phyloP scores from a whole-genome alignment of 2,797 vertebrate genomes.

The Amniataba percoides region DNA sequence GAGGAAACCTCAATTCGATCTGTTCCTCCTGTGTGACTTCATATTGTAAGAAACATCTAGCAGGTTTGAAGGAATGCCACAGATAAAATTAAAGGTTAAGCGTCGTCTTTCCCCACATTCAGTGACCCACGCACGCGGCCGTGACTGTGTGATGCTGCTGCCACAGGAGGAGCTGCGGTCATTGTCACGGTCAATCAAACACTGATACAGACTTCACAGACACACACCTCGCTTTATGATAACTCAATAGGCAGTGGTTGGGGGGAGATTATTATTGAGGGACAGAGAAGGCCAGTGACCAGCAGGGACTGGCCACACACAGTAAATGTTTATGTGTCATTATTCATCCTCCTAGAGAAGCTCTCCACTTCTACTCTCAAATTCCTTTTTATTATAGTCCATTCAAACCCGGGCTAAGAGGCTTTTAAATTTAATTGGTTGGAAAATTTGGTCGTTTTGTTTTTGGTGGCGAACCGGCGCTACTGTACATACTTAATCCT shows the following conservation, averaged over 20 bases:
- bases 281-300: conserved; percentile 56
- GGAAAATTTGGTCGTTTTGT: conserved; percentile 84
- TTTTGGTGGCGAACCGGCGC: conserved; percentile 69
- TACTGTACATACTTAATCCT: conserved; percentile 74
- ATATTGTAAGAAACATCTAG: conserved; percentile 35
- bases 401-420: conserved; percentile 66
- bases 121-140: conserved; percentile 54
- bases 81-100: conserved; percentile 65
- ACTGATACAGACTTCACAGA: conserved; percentile 59
- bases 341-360: conserved; percentile 72
- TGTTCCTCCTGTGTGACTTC: conserved; percentile 21
- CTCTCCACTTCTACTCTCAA: conserved; percentile 63
- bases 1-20: conserved; percentile 33
- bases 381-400: conserved; percentile 70
- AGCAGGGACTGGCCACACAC: conserved; percentile 69
- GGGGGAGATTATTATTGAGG: conserved; percentile 49
- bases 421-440: conserved; percentile 87
- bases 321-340: conserved; percentile 85
- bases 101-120: conserved; percentile 25
- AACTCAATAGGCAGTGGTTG: conserved; percentile 61
- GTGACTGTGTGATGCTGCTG: conserved; percentile 36
- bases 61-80: conserved; percentile 27
- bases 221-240: conserved; percentile 65
- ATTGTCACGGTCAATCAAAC: conserved; percentile 74
- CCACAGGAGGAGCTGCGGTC: conserved; percentile 48